phyloP scores from a whole-genome alignment of 37 sponge, comb jelly and placozoan species.

The Mnemiopsis leidyi region DNA sequence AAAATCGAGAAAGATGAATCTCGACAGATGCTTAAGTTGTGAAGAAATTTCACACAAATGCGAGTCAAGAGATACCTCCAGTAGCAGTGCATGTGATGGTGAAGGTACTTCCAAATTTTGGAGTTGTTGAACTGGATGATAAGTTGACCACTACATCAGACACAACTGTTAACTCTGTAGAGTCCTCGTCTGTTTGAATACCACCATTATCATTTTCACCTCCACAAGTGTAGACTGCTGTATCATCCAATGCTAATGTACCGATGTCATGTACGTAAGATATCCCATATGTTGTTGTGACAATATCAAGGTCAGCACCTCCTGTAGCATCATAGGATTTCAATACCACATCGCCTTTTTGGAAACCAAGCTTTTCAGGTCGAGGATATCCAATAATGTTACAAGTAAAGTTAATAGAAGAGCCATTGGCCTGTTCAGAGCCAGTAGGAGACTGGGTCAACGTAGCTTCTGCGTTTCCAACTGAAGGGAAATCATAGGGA shows the following conservation, averaged over 20 bases:
- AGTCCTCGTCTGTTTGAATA: not conserved
- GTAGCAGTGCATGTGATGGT: not conserved
- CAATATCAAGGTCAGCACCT: not conserved
- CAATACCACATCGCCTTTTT: not conserved
- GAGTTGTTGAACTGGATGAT: not conserved
- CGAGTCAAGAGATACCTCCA: too few species aligned
- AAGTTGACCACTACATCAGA: not conserved
- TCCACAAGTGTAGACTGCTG: not conserved
- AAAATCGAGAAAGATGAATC: too few species aligned
- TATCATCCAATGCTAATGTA: not conserved
- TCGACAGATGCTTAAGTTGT: too few species aligned
- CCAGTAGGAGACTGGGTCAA: not conserved
- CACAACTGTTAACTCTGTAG: not conserved
- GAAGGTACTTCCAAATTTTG: not conserved
- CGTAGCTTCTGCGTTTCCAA: not conserved
- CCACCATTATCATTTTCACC: conserved; percentile 17
- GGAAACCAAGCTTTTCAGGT: not conserved
- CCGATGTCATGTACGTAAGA: not conserved
- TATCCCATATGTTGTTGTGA: not conserved
- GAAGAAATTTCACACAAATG: too few species aligned
- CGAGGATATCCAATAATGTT: not conserved
- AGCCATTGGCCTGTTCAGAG: not conserved
- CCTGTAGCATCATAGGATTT: not conserved
- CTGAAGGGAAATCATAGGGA: too few species aligned
- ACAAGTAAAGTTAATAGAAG: not conserved